Evolutionary conservation across 2,888 invertebrate genomes (phyloP).

Genomic region (Trissolcus brochymenae): DNA sequence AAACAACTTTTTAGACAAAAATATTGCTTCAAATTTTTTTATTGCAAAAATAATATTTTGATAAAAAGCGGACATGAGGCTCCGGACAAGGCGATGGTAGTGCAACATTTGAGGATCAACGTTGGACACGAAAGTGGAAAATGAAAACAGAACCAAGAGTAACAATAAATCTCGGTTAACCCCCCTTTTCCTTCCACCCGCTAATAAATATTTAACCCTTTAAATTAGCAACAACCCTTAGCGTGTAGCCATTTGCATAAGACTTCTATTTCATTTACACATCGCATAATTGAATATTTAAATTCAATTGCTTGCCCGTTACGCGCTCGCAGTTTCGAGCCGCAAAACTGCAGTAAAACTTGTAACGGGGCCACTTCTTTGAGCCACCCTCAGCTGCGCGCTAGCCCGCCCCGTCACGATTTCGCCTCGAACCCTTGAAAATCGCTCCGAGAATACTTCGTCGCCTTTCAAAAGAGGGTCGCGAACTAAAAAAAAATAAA

Average conservation of each 20-base stretch:
- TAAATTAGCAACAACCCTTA: slow-evolving; percentile 77
- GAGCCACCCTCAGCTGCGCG: slow-evolving; percentile 58
- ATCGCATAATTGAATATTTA: slow-evolving; percentile 78
- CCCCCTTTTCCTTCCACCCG: slow-evolving; percentile 55
- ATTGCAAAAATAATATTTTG: background rate
- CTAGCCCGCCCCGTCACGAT: slow-evolving; percentile 52
- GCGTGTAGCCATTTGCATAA: slow-evolving; percentile 78
- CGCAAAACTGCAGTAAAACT: slow-evolving; percentile 77
- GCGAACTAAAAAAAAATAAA: background rate
- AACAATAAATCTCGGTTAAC: slow-evolving; percentile 76
- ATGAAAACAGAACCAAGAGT: slow-evolving; percentile 47
- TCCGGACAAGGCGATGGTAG: background rate
- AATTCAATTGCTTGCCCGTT: slow-evolving; percentile 77
- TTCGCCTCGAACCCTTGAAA: slow-evolving; percentile 63
- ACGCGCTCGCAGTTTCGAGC: slow-evolving; percentile 76
- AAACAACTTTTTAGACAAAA: background rate
- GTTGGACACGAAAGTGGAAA: slow-evolving; percentile 2
- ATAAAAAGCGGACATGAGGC: no score
- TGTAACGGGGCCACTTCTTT: slow-evolving; percentile 75
- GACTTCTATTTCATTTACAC: slow-evolving; percentile 79
- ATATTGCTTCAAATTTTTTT: background rate
- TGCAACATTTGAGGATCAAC: no score
- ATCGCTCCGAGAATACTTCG: slow-evolving; percentile 67
- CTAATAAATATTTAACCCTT: slow-evolving; percentile 77
- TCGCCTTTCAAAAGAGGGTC: slow-evolving; percentile 51